A percentile compares a stretch with the other conserved stretches of the same genome.
phyloP scores from a whole-genome alignment of 1,140 invertebrate species.

The Trichomalopsis sarcophagae region DNA sequence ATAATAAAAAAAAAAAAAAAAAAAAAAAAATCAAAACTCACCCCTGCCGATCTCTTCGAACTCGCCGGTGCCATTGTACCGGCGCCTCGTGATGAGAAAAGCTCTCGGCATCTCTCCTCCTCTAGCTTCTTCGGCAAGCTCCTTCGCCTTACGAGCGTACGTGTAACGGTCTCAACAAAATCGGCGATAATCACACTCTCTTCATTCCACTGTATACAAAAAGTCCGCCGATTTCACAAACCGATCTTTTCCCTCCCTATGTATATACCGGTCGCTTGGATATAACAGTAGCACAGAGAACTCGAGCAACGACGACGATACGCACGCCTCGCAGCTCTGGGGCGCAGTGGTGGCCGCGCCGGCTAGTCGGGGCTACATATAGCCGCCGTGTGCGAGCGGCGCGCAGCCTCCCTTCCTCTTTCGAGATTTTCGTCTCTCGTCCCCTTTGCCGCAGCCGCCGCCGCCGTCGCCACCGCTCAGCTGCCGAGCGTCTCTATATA shows the following conservation, averaged over 20 bases:
- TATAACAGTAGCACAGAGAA: neutral
- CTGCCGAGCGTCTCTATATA: neutral
- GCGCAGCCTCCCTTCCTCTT: conserved; percentile 51
- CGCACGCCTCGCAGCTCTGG: conserved; percentile 66
- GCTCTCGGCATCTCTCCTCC: conserved; percentile 74
- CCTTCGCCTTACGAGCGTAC: neutral
- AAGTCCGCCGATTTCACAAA: neutral
- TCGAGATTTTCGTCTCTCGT: conserved; percentile 42
- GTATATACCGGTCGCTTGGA: too few relatives aligned
- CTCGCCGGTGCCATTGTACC: conserved; percentile 73
- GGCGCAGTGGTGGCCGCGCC: conserved; percentile 71
- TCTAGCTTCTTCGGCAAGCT: neutral
- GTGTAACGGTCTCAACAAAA: neutral
- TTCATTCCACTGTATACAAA: conserved; percentile 27
- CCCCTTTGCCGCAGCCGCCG: conserved; percentile 47
- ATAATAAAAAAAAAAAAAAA: conserved; percentile 10
- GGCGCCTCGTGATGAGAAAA: conserved; percentile 77
- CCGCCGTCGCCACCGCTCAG: neutral
- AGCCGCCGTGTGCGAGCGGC: conserved; percentile 59
- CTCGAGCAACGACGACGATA: conserved; percentile 56
- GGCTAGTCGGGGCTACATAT: conserved; percentile 74
- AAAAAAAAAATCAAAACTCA: conserved; percentile 55
- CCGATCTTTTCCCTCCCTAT: neutral
- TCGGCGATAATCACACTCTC: neutral
- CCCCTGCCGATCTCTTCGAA: conserved; percentile 68